Evolutionary conservation across 2,888 invertebrate genomes (phyloP).

Genomic region (Leucoma salicis): DNA sequence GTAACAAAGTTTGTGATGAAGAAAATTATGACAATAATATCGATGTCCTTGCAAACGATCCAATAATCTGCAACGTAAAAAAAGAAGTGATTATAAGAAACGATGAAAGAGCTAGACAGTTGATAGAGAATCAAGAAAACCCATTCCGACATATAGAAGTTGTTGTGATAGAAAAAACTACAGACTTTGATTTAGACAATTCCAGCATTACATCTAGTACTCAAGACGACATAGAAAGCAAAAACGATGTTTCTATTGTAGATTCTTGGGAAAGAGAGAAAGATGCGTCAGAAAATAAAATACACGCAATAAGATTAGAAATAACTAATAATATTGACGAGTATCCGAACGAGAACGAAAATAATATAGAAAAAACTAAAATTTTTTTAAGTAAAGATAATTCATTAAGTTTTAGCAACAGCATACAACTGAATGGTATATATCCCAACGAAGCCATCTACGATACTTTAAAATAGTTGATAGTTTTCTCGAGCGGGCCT

Average conservation of each 20-base stretch:
- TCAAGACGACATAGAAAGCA: conserved; percentile 65
- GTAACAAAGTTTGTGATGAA: conserved; percentile 61
- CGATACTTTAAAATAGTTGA: conserved; percentile 73
- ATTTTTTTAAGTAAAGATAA: conserved; percentile 71
- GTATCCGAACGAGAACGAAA: conserved; percentile 59
- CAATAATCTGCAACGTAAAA: conserved; percentile 76
- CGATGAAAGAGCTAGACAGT: conserved; percentile 70
- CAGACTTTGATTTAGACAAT: conserved; percentile 73
- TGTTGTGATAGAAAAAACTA: conserved; percentile 77
- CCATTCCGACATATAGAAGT: conserved; percentile 79
- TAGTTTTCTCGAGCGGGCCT: conserved; percentile 33
- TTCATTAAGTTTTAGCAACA: conserved; percentile 75
- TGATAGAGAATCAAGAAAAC: conserved; percentile 73
- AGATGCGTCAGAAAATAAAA: conserved; percentile 57
- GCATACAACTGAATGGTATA: conserved; percentile 80
- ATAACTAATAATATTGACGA: conserved; percentile 76
- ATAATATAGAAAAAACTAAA: conserved; percentile 57
- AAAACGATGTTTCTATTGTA: conserved; percentile 70
- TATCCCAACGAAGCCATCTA: conserved; percentile 81
- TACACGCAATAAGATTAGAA: conserved; percentile 76
- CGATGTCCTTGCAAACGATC: conserved; percentile 71
- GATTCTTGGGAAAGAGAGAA: conserved; percentile 76
- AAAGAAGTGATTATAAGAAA: conserved; percentile 74
- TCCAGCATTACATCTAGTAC: conserved; percentile 72
- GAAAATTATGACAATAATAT: conserved; percentile 68